Conservation (phyloP, 2,113 vertebrate species). For the Sapajus apella region DNA sequence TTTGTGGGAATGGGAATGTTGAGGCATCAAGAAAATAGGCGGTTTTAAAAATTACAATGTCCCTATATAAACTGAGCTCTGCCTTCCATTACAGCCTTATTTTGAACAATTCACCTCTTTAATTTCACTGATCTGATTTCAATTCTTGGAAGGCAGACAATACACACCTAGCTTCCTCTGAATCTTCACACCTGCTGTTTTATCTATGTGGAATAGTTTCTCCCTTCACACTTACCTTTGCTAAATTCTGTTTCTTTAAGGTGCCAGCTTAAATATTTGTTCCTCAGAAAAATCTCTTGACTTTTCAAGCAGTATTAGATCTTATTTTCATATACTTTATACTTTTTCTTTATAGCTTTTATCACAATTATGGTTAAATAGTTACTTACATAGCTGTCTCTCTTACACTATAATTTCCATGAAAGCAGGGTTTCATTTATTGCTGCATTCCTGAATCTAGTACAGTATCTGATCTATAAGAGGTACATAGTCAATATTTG, state of each 20-base stretch:
- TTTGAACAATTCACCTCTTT: not conserved
- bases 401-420: not conserved
- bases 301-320: not conserved
- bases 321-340: not conserved
- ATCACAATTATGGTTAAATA: not conserved
- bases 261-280: not conserved
- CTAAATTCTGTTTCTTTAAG: not conserved
- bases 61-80: not conserved
- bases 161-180: not conserved
- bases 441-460: not conserved
- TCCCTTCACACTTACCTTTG: not conserved
- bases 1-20: not conserved
- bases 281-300: not conserved
- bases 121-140: not conserved
- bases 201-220: not conserved
- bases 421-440: not conserved
- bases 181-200: not conserved
- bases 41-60: not conserved
- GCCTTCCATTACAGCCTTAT: not conserved
- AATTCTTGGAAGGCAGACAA: not conserved
- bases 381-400: not conserved
- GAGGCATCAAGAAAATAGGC: not conserved
- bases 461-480: not conserved
- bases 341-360: not conserved
- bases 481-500: constrained; percentile 4